Evolutionary conservation across 2,113 vertebrate genomes (phyloP), one percentile per base, ranked within the genome.

Genomic region (Syngnathus typhle): DNA sequence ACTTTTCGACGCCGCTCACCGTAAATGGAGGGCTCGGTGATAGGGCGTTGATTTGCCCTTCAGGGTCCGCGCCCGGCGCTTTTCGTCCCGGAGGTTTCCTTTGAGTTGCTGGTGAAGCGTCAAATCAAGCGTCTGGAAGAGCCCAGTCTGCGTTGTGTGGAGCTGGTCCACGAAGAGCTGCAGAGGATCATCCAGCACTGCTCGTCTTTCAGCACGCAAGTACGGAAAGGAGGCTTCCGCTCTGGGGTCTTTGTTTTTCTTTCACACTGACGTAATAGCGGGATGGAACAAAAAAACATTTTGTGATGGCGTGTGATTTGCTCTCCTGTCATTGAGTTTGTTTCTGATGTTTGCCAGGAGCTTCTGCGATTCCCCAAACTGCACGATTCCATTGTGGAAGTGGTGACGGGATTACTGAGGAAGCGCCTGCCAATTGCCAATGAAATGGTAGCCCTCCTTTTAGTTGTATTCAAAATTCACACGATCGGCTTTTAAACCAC

Each of bases 141-240:
- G 65, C 92, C 92, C 37, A 91, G 92, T 60, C 68, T 93, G 60
- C 89, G 91, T 68, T 93, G 92, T 5, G 92, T 93, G 43, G 92
- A 93, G 83, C 88, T 93, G 3, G 92, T 93, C 43, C 91, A 93
- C 0, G 92, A 93, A 74, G 92, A 93, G 81, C 84, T 93, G 64
- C 92, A 93, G 88, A 87, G 91, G 56, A 92, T 93, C 84, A 90
- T 93, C 62, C 92, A 93, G 76, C 92, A 93, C 78, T 93, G 92
- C 78, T 90, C 89, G 16, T 89, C 91, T 12, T 91, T 82, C 36
- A 93, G 90, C 81, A 93, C 91, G 1, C 91, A 92, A 89, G 92
- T 93, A 19, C 47, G 67, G 61, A 44, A 5, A 37, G 39, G 65
- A 47, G 6, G 15, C 52, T 21, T 2, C 3, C 27, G 27, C 27